Base-by-base conservation (phyloP, 37 sponge, comb jelly and placozoan genomes). In the Axinella damicornis region DNA sequence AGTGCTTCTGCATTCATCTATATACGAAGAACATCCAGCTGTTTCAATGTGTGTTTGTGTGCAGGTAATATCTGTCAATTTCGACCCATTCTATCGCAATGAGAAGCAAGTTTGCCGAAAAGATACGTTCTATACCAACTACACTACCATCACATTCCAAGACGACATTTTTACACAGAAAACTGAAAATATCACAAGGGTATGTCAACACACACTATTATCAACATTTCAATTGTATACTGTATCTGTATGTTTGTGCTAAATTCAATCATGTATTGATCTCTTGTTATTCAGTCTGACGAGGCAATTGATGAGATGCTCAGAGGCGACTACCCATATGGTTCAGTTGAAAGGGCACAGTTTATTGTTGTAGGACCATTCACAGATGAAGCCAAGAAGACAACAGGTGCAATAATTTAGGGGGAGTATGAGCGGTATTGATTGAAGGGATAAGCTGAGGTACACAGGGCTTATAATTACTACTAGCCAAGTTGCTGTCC, bases 291-390 rank as follows among this genome's bases (percentile, higher is more conserved):
- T n/a, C 46, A 46, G 46, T 46, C 46, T 12, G 46, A 46, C 9
- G 46, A 9, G 46, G 46, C 46, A 46, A 46, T 46, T 46, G 46
- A 46, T 46, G 46, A 46, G 4, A 46, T 34, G 17, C 34, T 78
- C 60, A n/a, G 14, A n/a, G 34, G 21, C n/a, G n/a, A 34, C 31
- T 34, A 31, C n/a, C 64, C 46, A 46, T 9, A 66, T 16, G 67
- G 67, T 2, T 34, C 33, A n/a, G 79, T 25, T 38, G 25, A 39
- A 19, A 60, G 24, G 21, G 15, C 62, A 31, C 24, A 76, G 31
- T 68, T 85, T 24, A 61, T 76, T 67, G 55, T 85, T 9, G 76
- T 85, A 46, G 85, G 85, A 9, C 85, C 85, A 31, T 68, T 85
- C 19, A 67, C 69, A 15, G 58, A 76, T 24, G 58, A 66, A 41